Percentiles rank a stretch among this genome's conserved stretches.
These are phyloP conservation scores for Leptopilina drosophilae DNA, from an alignment of 2,888 invertebrate genomes.

Conservation along the genomic window DNA sequence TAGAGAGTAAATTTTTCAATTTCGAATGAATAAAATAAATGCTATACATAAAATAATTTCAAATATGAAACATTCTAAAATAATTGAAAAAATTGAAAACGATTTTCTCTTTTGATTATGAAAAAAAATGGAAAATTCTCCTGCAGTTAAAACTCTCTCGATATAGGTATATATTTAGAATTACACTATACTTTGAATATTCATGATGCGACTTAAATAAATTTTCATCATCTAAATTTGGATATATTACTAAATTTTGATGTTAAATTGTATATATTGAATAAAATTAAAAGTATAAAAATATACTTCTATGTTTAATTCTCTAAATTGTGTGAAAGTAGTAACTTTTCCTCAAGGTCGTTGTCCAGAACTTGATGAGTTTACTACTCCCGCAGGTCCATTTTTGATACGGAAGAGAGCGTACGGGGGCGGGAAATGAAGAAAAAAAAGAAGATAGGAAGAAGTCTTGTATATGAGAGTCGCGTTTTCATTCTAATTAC, in stretches of 20 bases:
- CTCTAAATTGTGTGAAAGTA: not conserved
- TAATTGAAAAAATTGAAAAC: no score
- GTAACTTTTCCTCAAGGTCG: constrained; percentile 3
- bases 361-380: constrained; percentile 8
- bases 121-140: no score
- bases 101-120: no score
- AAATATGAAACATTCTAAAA: no score
- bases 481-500: constrained; percentile 44
- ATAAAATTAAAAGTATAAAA: not conserved
- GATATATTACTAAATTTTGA: not conserved
- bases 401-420: constrained; percentile 34
- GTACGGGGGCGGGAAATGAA: not conserved
- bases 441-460: constrained; percentile 25
- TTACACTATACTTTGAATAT: no score
- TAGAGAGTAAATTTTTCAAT: no score
- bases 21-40: no score
- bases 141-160: no score
- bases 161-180: no score
- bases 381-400: not conserved
- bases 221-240: no score
- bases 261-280: not conserved
- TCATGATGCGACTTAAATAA: no score
- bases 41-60: no score
- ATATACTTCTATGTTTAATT: not conserved
- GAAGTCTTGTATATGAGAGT: constrained; percentile 37